Percentiles rank a stretch among this genome's conserved stretches.
phyloP scores from a whole-genome alignment of 2,113 vertebrate species.

The Ailurus styani region DNA sequence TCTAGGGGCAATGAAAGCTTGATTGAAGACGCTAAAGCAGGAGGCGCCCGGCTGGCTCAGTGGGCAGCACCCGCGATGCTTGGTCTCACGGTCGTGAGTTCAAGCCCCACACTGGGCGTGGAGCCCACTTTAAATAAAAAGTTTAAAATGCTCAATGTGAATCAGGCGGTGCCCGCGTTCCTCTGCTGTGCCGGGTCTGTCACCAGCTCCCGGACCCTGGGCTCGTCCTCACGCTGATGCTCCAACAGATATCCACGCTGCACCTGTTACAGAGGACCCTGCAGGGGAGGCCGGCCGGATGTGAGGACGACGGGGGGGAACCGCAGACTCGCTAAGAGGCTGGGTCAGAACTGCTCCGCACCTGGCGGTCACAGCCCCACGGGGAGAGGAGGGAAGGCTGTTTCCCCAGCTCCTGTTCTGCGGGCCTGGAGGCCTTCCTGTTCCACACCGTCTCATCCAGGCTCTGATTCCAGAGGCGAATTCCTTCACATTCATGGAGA shows the following conservation, averaged over 20 bases:
- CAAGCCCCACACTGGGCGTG: not conserved
- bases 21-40: not conserved
- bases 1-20: not conserved
- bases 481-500: not conserved
- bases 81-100: not conserved
- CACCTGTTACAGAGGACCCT: not conserved
- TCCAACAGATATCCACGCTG: not conserved
- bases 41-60: not conserved
- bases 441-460: not conserved
- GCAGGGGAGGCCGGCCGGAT: not conserved
- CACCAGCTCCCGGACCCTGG: not conserved
- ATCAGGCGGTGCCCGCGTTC: not conserved
- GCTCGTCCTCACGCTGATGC: not conserved
- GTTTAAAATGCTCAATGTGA: not conserved
- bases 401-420: not conserved
- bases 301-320: not conserved
- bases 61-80: not conserved
- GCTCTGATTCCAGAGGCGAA: not conserved
- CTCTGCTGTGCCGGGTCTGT: not conserved
- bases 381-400: accelerated
- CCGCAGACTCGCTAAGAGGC: not conserved
- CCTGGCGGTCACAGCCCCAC: accelerated
- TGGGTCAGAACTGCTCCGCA: not conserved
- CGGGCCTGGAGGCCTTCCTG: not conserved
- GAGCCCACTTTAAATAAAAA: not conserved